Conservation (phyloP, 2,888 invertebrate genomes). For the Rotaria socialis region DNA sequence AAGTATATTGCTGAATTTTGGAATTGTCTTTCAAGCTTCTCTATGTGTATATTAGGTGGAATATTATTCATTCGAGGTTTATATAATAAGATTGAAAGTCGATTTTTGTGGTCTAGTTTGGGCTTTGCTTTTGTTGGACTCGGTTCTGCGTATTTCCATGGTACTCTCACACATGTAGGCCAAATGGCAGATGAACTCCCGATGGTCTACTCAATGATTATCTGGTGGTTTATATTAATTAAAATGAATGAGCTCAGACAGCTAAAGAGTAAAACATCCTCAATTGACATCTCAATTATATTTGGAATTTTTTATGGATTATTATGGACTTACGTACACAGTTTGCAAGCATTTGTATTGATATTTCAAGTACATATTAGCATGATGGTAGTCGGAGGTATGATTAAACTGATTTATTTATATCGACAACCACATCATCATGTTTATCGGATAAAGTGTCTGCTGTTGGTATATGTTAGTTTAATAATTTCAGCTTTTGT, state of each 20-base stretch:
- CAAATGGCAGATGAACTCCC: constrained; percentile 14
- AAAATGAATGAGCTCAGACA: neutral
- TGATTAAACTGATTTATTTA: neutral
- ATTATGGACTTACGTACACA: neutral
- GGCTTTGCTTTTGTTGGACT: neutral
- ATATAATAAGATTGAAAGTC: neutral
- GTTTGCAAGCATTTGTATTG: neutral
- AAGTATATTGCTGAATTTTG: neutral
- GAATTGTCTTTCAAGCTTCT: neutral
- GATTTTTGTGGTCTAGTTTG: neutral
- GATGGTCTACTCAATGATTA: constrained; percentile 1
- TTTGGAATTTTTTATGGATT: neutral
- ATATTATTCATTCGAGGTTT: neutral
- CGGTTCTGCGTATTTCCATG: neutral
- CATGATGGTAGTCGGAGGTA: neutral
- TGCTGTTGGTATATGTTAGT: neutral
- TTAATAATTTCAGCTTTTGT: neutral
- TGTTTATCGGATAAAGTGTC: neutral
- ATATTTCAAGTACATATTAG: neutral
- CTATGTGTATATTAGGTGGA: neutral
- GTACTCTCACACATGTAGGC: neutral
- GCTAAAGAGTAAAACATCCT: too few relatives aligned
- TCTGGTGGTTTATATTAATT: constrained; percentile 7
- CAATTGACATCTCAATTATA: neutral
- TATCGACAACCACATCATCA: neutral